These are phyloP conservation scores for Microchirus variegatus DNA, from an alignment of 2,797 vertebrate genomes.

Conservation along the genomic window DNA sequence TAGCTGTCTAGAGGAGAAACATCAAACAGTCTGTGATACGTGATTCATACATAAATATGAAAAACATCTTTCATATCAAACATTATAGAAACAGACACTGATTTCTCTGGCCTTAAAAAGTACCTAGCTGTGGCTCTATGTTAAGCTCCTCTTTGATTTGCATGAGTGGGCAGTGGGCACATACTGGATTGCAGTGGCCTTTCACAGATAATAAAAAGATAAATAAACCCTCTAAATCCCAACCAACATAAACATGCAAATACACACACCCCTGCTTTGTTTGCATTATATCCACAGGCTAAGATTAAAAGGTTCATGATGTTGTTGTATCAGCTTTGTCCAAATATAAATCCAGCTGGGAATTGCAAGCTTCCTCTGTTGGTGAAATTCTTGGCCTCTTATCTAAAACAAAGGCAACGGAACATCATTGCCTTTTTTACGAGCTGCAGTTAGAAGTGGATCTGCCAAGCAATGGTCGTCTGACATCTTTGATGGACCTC, in stretches of 20 bases:
- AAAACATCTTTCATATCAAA: no score
- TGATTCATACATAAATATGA: no score
- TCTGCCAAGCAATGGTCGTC: no score
- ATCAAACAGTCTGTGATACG: no score
- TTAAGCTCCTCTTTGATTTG: neutral
- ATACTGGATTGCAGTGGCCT: neutral
- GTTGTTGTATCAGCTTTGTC: neutral
- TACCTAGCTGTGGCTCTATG: neutral
- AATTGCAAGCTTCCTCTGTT: no score
- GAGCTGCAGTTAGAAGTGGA: no score
- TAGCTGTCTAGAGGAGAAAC: no score
- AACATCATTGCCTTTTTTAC: neutral
- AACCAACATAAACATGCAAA: constrained; percentile 7
- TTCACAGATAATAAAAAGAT: neutral
- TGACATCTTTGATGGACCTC: constrained; percentile 18
- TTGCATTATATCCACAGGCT: neutral
- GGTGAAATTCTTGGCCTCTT: no score
- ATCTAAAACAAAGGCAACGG: no score
- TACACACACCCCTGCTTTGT: neutral
- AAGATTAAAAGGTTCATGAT: constrained; percentile 25
- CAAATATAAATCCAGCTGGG: no score
- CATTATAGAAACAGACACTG: neutral
- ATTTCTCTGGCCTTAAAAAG: neutral
- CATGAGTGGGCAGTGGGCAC: neutral
- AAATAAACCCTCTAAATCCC: neutral